Evolutionary conservation across 1,140 invertebrate genomes (phyloP).

Genomic region (Orius laevigatus): DNA sequence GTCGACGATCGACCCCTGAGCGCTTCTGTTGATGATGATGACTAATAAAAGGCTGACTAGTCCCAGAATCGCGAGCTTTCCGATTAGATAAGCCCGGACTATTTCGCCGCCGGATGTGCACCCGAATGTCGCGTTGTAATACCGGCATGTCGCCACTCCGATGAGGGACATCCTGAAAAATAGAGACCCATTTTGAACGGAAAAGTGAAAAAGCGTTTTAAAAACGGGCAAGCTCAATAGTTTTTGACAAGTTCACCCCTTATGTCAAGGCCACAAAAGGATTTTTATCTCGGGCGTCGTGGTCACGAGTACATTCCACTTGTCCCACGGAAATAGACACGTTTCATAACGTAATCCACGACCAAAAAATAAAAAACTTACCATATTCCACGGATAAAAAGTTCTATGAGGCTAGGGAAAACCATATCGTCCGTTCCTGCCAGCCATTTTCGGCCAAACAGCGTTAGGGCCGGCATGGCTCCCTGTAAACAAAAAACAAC

Average conservation of each 20-base stretch:
- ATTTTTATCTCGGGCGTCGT: no score
- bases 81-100: slow-evolving; percentile 46
- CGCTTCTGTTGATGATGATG: slow-evolving; percentile 48
- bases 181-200: background rate
- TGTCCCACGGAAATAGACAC: no score
- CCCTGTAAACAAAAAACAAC: slow-evolving; percentile 2
- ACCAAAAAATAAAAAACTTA: slow-evolving; percentile 26
- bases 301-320: no score
- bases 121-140: slow-evolving; percentile 43
- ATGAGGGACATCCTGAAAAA: slow-evolving; percentile 45
- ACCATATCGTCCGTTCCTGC: slow-evolving; percentile 60
- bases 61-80: slow-evolving; percentile 41
- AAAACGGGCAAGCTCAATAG: no score
- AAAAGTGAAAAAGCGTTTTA: no score
- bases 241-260: no score
- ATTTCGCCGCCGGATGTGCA: slow-evolving; percentile 44
- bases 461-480: slow-evolving; percentile 51
- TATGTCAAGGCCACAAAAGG: no score
- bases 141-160: slow-evolving; percentile 40
- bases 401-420: slow-evolving; percentile 59
- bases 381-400: slow-evolving; percentile 52
- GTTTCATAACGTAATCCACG: no score
- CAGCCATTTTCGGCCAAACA: slow-evolving; percentile 62
- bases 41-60: slow-evolving; percentile 41
- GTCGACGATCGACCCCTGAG: slow-evolving; percentile 52